Conservation (phyloP, 2,797 vertebrate species). For the Glossophaga mutica region DNA sequence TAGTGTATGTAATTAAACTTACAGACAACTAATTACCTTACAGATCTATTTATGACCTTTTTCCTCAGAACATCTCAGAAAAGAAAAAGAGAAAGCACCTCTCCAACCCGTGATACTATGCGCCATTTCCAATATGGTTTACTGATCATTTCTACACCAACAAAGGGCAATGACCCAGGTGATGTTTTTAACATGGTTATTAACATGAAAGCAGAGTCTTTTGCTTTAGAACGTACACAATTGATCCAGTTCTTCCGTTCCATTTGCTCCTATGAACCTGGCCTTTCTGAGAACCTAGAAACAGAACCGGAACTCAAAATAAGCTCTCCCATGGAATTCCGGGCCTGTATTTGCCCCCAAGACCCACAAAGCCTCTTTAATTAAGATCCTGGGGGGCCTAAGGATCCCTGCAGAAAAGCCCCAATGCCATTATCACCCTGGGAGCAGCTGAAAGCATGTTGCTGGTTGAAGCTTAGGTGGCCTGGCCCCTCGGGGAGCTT, state of each 20-base stretch:
- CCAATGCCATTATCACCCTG: constrained; percentile 52
- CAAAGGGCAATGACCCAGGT: not conserved
- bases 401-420: constrained; percentile 45
- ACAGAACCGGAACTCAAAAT: not conserved
- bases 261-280: not conserved
- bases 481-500: constrained; percentile 38
- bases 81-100: not conserved
- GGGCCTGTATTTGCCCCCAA: not conserved
- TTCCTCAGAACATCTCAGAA: not conserved
- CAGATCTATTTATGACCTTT: not conserved
- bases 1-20: not conserved
- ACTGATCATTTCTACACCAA: not conserved
- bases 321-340: not conserved
- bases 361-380: constrained; percentile 46
- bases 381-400: constrained; percentile 29
- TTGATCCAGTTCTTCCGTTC: not conserved
- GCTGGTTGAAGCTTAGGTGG: not conserved
- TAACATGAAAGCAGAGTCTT: not conserved
- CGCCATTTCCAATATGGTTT: not conserved
- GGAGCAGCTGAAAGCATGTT: not conserved
- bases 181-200: not conserved
- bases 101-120: not conserved
- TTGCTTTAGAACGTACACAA: not conserved
- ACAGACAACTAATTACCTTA: not conserved
- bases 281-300: not conserved